Conservation (phyloP, 2,888 invertebrate species). For the Gandaritis pyraliata region DNA sequence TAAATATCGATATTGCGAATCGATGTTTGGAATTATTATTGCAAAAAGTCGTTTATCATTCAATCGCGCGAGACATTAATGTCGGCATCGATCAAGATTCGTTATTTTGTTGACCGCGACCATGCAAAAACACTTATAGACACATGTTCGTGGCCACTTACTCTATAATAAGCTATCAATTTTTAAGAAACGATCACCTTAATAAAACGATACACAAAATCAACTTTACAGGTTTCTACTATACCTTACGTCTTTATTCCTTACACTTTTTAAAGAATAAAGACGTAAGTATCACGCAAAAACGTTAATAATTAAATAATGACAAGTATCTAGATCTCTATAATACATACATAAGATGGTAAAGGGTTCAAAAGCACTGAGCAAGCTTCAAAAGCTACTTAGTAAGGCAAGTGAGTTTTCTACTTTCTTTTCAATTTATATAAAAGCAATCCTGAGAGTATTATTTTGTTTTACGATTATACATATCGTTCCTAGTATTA, state of each 20-base stretch:
- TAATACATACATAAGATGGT: too few species aligned
- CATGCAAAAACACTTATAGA: slow-evolving; percentile 38
- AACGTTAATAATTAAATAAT: too few species aligned
- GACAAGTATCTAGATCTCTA: too few species aligned
- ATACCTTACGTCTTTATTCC: too few species aligned
- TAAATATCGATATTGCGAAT: slow-evolving; percentile 60
- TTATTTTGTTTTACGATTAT: background rate
- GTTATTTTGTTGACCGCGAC: slow-evolving; percentile 49
- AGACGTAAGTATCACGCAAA: too few species aligned
- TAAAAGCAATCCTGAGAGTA: background rate
- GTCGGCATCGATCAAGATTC: slow-evolving; percentile 65
- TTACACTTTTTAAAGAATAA: too few species aligned
- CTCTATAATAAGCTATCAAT: slow-evolving; percentile 35
- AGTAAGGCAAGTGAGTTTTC: too few species aligned
- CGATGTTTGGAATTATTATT: slow-evolving; percentile 53
- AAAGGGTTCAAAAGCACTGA: too few species aligned
- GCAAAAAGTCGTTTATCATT: slow-evolving; percentile 72
- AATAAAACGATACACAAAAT: background rate
- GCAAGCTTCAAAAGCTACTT: too few species aligned
- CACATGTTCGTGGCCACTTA: slow-evolving; percentile 49
- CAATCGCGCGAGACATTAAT: slow-evolving; percentile 69
- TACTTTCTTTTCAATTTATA: too few species aligned
- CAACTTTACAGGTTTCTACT: too few species aligned
- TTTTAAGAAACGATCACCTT: background rate
- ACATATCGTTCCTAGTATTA: background rate